Evolutionary conservation across 2,888 invertebrate species (phyloP).

Genomic region (Pterobdella sp.): DNA sequence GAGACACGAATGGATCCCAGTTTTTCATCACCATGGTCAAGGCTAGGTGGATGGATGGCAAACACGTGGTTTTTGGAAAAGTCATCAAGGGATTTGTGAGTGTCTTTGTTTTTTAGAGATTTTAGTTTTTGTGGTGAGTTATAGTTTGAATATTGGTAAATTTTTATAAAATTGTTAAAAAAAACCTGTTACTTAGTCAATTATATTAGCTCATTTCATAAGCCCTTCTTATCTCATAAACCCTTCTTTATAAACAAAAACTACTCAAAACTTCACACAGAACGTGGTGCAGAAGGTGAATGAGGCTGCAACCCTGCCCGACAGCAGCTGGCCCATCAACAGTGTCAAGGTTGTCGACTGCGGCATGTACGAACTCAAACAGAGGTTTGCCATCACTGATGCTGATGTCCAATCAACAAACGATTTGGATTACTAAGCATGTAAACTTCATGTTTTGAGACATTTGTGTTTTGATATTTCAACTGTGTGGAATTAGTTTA

Average conservation of each 20-base stretch:
- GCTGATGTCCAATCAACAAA: conserved; percentile 41
- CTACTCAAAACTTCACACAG: conserved; percentile 26
- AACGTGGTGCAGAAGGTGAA: conserved; percentile 40
- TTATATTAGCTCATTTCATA: background rate
- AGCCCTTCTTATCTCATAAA: background rate
- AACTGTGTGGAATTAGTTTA: background rate
- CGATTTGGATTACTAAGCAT: conserved; percentile 33
- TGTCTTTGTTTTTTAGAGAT: conserved; percentile 10
- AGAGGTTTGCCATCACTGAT: conserved; percentile 44
- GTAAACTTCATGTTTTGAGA: background rate
- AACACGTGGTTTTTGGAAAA: conserved; percentile 52
- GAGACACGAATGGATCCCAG: conserved; percentile 51
- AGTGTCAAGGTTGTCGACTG: conserved; percentile 45
- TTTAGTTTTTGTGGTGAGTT: background rate
- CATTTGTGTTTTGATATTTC: background rate
- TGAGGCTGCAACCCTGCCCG: conserved; percentile 41
- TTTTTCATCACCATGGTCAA: conserved; percentile 50
- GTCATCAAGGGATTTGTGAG: conserved; percentile 49
- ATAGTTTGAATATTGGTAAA: background rate
- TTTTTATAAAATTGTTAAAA: background rate
- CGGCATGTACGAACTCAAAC: conserved; percentile 41
- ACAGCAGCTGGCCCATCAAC: conserved; percentile 43
- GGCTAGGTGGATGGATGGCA: conserved; percentile 49
- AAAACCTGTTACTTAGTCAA: background rate
- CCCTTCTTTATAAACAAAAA: background rate